A percentile compares a stretch with the other conserved stretches of the same genome.
Conservation (phyloP, 2,797 vertebrate species). For the Setipinna tenuifilis region DNA sequence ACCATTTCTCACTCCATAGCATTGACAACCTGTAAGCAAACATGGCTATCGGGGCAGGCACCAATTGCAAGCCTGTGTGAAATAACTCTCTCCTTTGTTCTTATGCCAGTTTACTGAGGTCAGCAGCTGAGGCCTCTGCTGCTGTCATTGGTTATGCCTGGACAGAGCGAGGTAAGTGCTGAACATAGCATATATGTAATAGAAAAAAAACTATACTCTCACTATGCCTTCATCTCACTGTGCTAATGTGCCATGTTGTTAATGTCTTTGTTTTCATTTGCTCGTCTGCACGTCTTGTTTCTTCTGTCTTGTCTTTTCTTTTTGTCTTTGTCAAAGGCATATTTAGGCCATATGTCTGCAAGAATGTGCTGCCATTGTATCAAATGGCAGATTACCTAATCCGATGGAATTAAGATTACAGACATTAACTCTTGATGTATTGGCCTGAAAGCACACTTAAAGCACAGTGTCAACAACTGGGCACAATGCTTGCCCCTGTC, state of each 20-base stretch:
- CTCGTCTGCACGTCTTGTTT: slow-evolving; percentile 34
- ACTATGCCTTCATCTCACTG: slow-evolving; percentile 46
- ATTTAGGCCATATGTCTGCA: not conserved
- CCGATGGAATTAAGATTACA: slow-evolving; percentile 44
- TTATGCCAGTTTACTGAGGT: slow-evolving; percentile 77
- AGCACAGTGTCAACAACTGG: slow-evolving; percentile 35
- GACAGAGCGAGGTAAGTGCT: slow-evolving; percentile 75
- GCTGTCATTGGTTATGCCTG: slow-evolving; percentile 74
- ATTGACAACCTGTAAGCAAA: slow-evolving; percentile 27
- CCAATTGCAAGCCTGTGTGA: slow-evolving; percentile 47
- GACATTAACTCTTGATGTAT: slow-evolving; percentile 37
- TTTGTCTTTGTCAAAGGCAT: not conserved
- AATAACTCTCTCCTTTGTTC: slow-evolving; percentile 72
- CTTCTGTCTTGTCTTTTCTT: not conserved
- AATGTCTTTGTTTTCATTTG: slow-evolving; percentile 36
- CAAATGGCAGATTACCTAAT: slow-evolving; percentile 48
- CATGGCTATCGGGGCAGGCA: slow-evolving; percentile 22
- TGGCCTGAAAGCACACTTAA: slow-evolving; percentile 8
- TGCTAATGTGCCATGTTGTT: slow-evolving; percentile 34
- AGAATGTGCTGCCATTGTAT: slow-evolving; percentile 23
- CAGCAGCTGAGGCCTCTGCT: slow-evolving; percentile 76
- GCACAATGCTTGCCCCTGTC: not conserved
- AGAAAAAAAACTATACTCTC: slow-evolving; percentile 49
- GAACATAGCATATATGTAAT: slow-evolving; percentile 80
- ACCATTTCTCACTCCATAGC: not conserved